Conservation (phyloP, 2,888 invertebrate species). For the Malacosoma neustria region DNA sequence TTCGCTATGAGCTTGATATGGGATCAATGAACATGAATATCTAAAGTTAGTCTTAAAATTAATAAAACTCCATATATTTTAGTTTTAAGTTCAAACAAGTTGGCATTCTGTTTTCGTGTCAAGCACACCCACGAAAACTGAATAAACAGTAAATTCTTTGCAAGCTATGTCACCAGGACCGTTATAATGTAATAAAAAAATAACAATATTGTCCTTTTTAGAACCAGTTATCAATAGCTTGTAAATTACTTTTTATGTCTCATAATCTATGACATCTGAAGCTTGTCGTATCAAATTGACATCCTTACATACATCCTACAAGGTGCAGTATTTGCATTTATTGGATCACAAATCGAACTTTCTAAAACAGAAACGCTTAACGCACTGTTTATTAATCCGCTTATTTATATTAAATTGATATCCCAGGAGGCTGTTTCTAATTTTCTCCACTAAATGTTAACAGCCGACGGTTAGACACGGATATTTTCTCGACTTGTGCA, state of each 20-base stretch:
- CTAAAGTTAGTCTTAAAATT: slow-evolving; percentile 4
- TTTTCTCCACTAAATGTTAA: slow-evolving; percentile 21
- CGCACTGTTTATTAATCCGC: slow-evolving; percentile 47
- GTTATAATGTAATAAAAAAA: slow-evolving; percentile 28
- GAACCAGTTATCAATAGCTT: slow-evolving; percentile 16
- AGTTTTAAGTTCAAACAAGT: slow-evolving; percentile 8
- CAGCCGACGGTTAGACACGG: slow-evolving; percentile 14
- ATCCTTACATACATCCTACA: slow-evolving; percentile 49
- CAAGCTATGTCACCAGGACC: slow-evolving; percentile 44
- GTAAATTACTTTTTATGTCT: slow-evolving; percentile 9
- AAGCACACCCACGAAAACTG: slow-evolving; percentile 35
- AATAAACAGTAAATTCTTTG: slow-evolving; percentile 34
- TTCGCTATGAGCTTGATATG: not conserved
- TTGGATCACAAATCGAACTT: slow-evolving; percentile 38
- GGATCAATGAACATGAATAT: not conserved
- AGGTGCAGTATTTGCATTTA: slow-evolving; percentile 29
- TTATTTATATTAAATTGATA: slow-evolving; percentile 45
- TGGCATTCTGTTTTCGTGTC: slow-evolving; percentile 24
- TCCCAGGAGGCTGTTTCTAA: slow-evolving; percentile 46
- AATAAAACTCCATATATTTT: not conserved
- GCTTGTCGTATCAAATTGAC: slow-evolving; percentile 59
- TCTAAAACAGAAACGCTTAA: slow-evolving; percentile 44
- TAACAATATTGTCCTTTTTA: slow-evolving; percentile 4
- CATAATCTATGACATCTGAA: slow-evolving; percentile 12
- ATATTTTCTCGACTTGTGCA: slow-evolving; percentile 26